phyloP scores from a whole-genome alignment of 2,888 invertebrate genomes.

The Agonum fuliginosum region DNA sequence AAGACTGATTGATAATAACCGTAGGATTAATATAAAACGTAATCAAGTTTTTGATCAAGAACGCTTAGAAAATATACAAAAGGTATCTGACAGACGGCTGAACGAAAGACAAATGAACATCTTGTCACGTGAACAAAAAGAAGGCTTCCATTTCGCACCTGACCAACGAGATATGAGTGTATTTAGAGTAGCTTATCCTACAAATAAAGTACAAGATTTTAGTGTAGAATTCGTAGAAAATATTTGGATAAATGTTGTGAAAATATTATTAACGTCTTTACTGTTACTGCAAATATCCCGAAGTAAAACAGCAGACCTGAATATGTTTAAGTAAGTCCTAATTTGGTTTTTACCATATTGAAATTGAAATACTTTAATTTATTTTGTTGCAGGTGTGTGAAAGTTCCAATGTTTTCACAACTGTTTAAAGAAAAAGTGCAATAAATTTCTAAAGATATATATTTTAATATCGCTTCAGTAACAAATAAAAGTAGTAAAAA shows the following conservation, averaged over 20 bases:
- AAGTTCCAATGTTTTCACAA: slow-evolving; percentile 39
- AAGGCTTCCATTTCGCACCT: background rate
- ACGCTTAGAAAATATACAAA: background rate
- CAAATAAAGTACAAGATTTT: slow-evolving; percentile 35
- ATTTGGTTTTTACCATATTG: background rate
- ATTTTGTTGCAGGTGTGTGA: slow-evolving; percentile 43
- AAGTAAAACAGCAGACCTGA: slow-evolving; percentile 41
- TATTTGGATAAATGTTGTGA: slow-evolving; percentile 44
- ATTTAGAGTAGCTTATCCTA: slow-evolving; percentile 40
- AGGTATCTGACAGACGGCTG: slow-evolving; percentile 11
- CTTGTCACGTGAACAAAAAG: slow-evolving; percentile 1
- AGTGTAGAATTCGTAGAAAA: slow-evolving; percentile 31
- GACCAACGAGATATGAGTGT: slow-evolving; percentile 40
- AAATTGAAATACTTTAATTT: background rate
- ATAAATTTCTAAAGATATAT: slow-evolving; percentile 27
- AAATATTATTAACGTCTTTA: slow-evolving; percentile 44
- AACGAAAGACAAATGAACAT: background rate
- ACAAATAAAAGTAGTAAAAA: slow-evolving; percentile 26
- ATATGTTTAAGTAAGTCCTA: slow-evolving; percentile 36
- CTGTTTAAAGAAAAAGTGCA: slow-evolving; percentile 53
- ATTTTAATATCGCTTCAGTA: slow-evolving; percentile 42
- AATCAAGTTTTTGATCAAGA: background rate
- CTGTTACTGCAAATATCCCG: slow-evolving; percentile 47
- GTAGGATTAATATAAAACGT: slow-evolving; percentile 20
- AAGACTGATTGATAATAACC: slow-evolving; percentile 38